These are phyloP conservation scores for Miltochrista miniata DNA, from an alignment of 2,888 invertebrate species.

Conservation along the genomic window DNA sequence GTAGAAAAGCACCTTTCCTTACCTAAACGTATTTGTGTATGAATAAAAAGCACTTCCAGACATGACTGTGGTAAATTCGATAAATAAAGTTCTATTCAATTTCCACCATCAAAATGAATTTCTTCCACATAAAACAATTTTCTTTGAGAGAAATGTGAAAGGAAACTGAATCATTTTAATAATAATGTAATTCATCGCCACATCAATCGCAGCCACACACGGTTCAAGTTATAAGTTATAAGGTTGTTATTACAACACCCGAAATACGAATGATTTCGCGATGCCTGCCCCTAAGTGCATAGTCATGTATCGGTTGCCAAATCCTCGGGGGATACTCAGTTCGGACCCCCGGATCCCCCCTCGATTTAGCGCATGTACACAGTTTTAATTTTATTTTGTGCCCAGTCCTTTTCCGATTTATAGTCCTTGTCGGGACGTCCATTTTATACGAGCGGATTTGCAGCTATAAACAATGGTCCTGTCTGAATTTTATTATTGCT, in stretches of 20 bases:
- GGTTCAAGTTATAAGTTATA: constrained; percentile 18
- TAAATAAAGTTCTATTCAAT: background rate
- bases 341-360: constrained; percentile 45
- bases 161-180: constrained; percentile 14
- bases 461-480: constrained; percentile 9
- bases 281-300: constrained; percentile 69
- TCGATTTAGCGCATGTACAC: constrained; percentile 68
- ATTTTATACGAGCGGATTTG: constrained; percentile 44
- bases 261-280: constrained; percentile 32
- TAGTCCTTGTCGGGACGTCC: constrained; percentile 60
- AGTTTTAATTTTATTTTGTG: constrained; percentile 74
- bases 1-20: too few species aligned
- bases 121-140: constrained; percentile 5
- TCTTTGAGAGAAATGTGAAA: background rate
- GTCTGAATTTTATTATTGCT: constrained; percentile 16
- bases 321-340: constrained; percentile 64
- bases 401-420: constrained; percentile 59
- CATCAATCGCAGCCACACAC: constrained; percentile 26
- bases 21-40: too few species aligned
- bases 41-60: too few species aligned
- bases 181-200: constrained; percentile 28
- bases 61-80: too few species aligned
- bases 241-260: constrained; percentile 31
- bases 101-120: constrained; percentile 2
- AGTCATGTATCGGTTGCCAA: constrained; percentile 80